Evolutionary conservation across 23 tunicate species (phyloP).

Genomic region (Botrylloides violaceus): DNA sequence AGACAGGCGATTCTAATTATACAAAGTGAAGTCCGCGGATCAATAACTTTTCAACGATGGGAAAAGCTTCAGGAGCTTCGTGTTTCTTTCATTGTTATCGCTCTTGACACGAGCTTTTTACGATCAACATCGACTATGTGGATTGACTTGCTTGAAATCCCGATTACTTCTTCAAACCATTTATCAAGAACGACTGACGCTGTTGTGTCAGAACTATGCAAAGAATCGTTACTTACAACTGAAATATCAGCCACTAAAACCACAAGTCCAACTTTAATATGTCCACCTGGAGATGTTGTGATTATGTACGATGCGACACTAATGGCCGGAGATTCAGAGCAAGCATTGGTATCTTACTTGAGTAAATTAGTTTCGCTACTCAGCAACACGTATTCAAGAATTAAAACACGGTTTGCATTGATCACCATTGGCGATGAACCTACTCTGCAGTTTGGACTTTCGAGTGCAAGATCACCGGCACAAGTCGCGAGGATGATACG

Average conservation of each 20-base stretch:
- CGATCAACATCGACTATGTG: background rate
- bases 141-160: background rate
- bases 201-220: background rate
- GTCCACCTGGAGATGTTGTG: slow-evolving; percentile 22
- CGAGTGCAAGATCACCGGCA: background rate
- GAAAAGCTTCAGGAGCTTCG: background rate
- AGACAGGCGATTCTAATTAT: background rate
- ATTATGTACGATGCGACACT: slow-evolving; percentile 22
- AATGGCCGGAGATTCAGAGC: slow-evolving; percentile 1
- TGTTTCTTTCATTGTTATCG: background rate
- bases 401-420: slow-evolving; percentile 26
- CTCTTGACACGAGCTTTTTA: background rate
- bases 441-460: slow-evolving; percentile 12
- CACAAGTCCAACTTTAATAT: background rate
- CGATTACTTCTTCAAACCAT: background rate
- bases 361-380: slow-evolving; percentile 7
- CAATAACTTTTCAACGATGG: background rate
- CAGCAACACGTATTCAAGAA: background rate
- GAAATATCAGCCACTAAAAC: slow-evolving; percentile 2
- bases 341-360: slow-evolving; percentile 11
- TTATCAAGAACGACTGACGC: background rate
- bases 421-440: slow-evolving; percentile 25
- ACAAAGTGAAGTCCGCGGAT: background rate
- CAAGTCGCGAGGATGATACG: slow-evolving; percentile 5
- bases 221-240: background rate